Percentiles rank a stretch among this genome's conserved stretches.
Evolutionary conservation across 2,888 invertebrate species (phyloP).

Genomic region (Macropis europaea): DNA sequence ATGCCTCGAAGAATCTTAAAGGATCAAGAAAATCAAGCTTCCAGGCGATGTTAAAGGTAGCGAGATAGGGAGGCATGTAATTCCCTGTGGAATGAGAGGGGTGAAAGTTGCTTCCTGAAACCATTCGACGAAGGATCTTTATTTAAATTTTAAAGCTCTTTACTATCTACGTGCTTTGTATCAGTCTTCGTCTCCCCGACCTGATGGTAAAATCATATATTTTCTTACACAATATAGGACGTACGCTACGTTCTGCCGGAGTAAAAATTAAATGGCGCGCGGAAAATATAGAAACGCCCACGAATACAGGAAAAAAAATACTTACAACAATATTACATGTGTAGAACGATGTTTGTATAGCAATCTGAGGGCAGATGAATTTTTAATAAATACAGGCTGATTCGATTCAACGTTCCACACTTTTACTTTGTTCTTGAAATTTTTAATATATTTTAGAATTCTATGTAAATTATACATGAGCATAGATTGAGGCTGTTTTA

Average conservation of each 20-base stretch:
- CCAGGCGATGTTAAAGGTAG: slow-evolving; percentile 36
- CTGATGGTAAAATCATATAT: slow-evolving; percentile 13
- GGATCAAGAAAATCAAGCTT: slow-evolving; percentile 48
- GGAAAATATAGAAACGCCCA: not conserved
- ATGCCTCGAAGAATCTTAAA: slow-evolving; percentile 41
- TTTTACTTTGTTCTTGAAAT: too few species aligned
- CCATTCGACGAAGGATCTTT: slow-evolving; percentile 55
- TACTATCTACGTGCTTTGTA: slow-evolving; percentile 55
- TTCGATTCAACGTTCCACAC: too few species aligned
- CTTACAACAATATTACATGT: not conserved
- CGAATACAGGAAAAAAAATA: not conserved
- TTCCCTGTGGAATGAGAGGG: slow-evolving; percentile 52
- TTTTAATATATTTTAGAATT: too few species aligned
- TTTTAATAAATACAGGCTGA: too few species aligned
- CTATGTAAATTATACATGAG: too few species aligned
- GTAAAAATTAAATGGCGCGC: slow-evolving; percentile 12
- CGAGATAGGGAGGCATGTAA: slow-evolving; percentile 42
- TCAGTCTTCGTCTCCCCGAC: slow-evolving; percentile 26
- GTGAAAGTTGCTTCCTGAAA: slow-evolving; percentile 53
- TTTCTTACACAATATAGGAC: not conserved
- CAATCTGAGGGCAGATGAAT: too few species aligned
- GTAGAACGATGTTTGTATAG: not conserved
- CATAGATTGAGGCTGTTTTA: too few species aligned
- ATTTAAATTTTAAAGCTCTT: slow-evolving; percentile 63
- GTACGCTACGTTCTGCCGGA: not conserved